Conservation (phyloP, 2,113 vertebrate species). For the Calonectris borealis region DNA sequence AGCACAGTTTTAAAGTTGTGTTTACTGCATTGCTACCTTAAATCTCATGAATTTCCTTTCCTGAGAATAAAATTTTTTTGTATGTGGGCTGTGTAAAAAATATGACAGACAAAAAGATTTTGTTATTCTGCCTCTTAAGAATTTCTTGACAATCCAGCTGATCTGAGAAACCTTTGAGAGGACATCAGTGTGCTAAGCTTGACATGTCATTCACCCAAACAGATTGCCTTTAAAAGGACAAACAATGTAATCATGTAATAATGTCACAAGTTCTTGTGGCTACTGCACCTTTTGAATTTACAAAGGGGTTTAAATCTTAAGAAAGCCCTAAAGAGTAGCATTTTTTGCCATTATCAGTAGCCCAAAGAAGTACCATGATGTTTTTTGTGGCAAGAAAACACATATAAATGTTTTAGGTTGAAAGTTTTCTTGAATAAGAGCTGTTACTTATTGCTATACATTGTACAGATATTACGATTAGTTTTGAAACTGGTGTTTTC, state of each 20-base stretch:
- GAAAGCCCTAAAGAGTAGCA: neutral
- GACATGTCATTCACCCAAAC: neutral
- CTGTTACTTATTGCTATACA: neutral
- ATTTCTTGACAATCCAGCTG: neutral
- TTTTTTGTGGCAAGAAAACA: neutral
- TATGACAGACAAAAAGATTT: neutral
- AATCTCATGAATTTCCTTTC: neutral
- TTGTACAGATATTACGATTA: neutral
- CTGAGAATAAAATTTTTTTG: neutral
- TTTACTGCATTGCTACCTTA: neutral
- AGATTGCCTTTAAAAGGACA: neutral
- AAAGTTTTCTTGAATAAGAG: neutral
- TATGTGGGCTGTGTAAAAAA: neutral
- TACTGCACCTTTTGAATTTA: neutral
- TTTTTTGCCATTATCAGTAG: neutral
- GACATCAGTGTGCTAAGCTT: neutral
- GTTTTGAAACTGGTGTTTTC: neutral
- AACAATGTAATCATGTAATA: neutral
- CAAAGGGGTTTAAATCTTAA: neutral
- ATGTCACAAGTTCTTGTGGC: neutral
- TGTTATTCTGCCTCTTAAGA: neutral
- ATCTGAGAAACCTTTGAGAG: neutral
- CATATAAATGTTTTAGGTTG: neutral
- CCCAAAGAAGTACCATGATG: neutral
- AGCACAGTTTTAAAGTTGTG: neutral